phyloP scores from a whole-genome alignment of 2,113 vertebrate genomes.

The Thomomys bottae region DNA sequence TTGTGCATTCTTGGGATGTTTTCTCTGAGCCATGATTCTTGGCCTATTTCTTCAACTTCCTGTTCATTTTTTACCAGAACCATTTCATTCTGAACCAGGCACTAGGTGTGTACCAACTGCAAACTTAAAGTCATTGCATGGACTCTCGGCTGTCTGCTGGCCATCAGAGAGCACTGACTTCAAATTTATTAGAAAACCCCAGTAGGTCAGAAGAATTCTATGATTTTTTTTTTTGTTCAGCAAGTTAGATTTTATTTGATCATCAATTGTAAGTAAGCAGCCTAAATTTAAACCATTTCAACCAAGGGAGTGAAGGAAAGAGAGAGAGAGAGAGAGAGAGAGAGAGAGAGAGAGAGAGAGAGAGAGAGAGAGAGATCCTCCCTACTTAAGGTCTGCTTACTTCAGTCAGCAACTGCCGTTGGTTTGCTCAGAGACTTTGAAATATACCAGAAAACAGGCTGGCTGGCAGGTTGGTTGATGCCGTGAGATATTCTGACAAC shows the following conservation, averaged over 20 bases:
- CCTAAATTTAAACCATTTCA: conserved; percentile 70
- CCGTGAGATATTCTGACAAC: conserved; percentile 88
- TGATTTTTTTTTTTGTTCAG: background rate
- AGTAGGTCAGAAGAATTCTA: background rate
- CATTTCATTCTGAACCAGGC: background rate
- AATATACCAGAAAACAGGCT: conserved; percentile 87
- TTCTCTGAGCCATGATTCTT: background rate
- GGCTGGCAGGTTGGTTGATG: conserved; percentile 89
- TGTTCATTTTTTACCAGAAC: background rate
- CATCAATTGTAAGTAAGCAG: background rate
- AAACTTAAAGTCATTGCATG: conserved; percentile 35
- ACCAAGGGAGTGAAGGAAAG: conserved; percentile 41
- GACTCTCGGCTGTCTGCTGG: conserved; percentile 11
- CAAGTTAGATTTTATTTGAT: conserved; percentile 34
- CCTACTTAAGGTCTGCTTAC: conserved; percentile 68
- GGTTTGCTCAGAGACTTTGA: conserved; percentile 85
- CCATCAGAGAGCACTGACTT: conserved; percentile 2
- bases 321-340: too few species aligned
- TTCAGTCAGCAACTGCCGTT: conserved; percentile 79
- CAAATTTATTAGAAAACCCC: background rate
- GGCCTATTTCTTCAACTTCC: background rate
- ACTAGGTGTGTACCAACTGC: conserved; percentile 27
- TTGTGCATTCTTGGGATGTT: background rate
- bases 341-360: too few species aligned
- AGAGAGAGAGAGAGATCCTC: conserved; percentile 75